phyloP scores from a whole-genome alignment of 2,113 vertebrate species.

The Nycticebus coucang region DNA sequence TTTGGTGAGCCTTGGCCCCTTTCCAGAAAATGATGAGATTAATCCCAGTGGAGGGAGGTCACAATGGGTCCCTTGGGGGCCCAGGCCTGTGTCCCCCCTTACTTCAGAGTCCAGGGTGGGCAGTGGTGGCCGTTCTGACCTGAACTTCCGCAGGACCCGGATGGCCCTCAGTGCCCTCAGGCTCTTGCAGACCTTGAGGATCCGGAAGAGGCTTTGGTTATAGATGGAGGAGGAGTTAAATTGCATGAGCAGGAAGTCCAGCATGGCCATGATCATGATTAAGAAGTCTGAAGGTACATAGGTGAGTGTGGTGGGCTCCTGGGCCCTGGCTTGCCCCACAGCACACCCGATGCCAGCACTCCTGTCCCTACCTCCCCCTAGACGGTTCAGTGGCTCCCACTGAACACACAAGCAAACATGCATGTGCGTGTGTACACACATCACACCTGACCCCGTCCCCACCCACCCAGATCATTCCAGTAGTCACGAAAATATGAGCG shows the following conservation, averaged over 20 bases:
- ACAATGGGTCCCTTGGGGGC: not conserved
- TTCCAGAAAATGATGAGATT: not conserved
- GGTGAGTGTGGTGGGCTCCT: not conserved
- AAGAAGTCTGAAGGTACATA: slow-evolving; percentile 73
- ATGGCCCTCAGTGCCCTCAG: slow-evolving; percentile 74
- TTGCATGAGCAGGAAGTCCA: slow-evolving; percentile 75
- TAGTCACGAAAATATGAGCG: slow-evolving; percentile 66
- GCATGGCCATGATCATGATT: slow-evolving; percentile 69
- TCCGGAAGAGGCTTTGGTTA: slow-evolving; percentile 66
- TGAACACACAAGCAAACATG: not conserved
- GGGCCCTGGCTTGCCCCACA: not conserved
- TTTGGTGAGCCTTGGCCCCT: not conserved
- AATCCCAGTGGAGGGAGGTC: not conserved
- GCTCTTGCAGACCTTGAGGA: slow-evolving; percentile 80
- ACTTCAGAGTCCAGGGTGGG: not conserved
- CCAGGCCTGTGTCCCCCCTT: not conserved
- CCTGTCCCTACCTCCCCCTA: too few relatives aligned
- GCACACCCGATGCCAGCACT: not conserved
- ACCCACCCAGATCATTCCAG: slow-evolving; percentile 80
- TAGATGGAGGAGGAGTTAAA: not conserved
- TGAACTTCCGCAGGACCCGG: slow-evolving; percentile 75
- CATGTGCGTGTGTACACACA: not conserved
- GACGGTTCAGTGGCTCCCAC: not conserved
- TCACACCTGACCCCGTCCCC: not conserved
- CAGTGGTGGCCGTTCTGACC: slow-evolving; percentile 48